Evolutionary conservation across 2,888 invertebrate species (phyloP).

Genomic region (Lomographa bimaculata): DNA sequence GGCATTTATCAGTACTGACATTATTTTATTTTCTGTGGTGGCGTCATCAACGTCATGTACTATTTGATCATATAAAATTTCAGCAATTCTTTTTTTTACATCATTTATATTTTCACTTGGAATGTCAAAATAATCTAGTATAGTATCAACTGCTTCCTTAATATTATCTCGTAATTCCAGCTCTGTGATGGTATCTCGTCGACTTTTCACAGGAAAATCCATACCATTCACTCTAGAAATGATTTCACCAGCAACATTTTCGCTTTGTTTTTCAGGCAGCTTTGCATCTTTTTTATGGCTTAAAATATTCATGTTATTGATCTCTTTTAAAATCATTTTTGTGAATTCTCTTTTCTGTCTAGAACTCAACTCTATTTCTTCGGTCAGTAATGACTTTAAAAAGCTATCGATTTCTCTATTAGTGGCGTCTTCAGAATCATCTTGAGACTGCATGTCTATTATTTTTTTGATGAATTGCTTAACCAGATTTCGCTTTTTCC

Average conservation of each 20-base stretch:
- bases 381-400: constrained; percentile 7
- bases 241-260: constrained; percentile 24
- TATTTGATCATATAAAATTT: constrained; percentile 31
- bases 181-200: not conserved
- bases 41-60: constrained; percentile 22
- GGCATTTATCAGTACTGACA: constrained; percentile 21
- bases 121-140: constrained; percentile 24
- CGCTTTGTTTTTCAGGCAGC: constrained; percentile 25
- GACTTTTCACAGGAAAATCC: not conserved
- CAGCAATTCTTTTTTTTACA: constrained; percentile 27
- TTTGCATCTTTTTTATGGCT: constrained; percentile 26
- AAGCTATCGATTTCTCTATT: constrained; percentile 10
- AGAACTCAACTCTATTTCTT: constrained; percentile 6
- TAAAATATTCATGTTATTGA: too few relatives aligned
- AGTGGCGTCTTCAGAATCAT: constrained; percentile 5
- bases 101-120: constrained; percentile 14
- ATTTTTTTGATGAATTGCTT: constrained; percentile 9
- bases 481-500: not conserved
- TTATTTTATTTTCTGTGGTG: constrained; percentile 20
- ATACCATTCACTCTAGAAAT: constrained; percentile 19
- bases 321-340: constrained; percentile 5
- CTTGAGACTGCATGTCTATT: constrained; percentile 3
- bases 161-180: constrained; percentile 15
- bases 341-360: constrained; percentile 8
- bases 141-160: constrained; percentile 22